phyloP scores from a whole-genome alignment of 2,113 vertebrate species.

The Hassar affinis region DNA sequence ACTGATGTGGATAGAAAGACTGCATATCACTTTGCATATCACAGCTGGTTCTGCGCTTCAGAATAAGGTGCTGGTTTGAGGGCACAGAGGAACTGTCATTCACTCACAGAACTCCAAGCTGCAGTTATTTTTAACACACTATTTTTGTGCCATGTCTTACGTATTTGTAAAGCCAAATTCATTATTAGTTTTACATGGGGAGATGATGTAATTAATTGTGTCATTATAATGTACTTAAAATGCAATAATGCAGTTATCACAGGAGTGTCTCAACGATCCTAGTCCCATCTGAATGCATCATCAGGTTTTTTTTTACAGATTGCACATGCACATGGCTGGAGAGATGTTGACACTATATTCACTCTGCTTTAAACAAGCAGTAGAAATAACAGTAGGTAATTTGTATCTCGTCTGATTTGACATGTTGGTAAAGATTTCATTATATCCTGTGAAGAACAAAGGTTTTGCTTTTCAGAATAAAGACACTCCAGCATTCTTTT shows the following conservation, averaged over 20 bases:
- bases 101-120: background rate
- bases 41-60: conserved; percentile 61
- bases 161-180: background rate
- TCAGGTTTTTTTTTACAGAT: background rate
- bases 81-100: conserved; percentile 43
- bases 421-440: background rate
- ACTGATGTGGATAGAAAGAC: conserved; percentile 65
- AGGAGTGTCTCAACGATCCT: background rate
- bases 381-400: background rate
- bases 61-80: conserved; percentile 44
- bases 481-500: background rate
- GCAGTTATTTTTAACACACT: conserved; percentile 23
- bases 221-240: no score
- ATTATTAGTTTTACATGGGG: background rate
- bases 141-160: background rate
- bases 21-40: conserved; percentile 63
- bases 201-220: background rate
- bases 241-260: background rate
- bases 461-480: background rate
- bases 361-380: background rate
- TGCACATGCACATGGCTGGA: background rate
- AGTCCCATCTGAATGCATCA: background rate
- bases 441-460: background rate
- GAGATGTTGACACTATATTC: background rate
- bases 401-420: background rate